Evolutionary conservation across 2,113 vertebrate genomes (phyloP).

Genomic region (Salvelinus fontinalis): DNA sequence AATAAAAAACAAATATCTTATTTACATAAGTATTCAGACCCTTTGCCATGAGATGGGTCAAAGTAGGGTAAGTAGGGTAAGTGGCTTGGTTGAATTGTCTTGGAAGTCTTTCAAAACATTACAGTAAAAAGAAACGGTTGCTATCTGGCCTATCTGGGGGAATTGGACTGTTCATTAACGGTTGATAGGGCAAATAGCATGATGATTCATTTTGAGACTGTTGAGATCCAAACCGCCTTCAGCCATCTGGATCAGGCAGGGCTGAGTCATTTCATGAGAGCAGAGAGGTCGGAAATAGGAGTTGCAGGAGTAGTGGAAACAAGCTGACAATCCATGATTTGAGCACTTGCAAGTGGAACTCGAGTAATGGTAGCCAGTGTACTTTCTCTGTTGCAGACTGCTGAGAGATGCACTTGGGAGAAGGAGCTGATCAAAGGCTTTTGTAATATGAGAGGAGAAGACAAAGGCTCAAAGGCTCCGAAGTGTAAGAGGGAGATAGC

Average conservation of each 20-base stretch:
- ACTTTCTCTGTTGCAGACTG: constrained; percentile 10
- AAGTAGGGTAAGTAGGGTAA: no score
- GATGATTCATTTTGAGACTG: not conserved
- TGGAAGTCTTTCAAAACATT: no score
- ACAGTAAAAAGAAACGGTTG: no score
- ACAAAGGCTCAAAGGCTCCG: not conserved
- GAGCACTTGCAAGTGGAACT: constrained; percentile 1
- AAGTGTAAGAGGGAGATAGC: not conserved
- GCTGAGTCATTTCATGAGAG: not conserved
- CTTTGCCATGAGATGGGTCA: no score
- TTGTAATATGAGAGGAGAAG: constrained; percentile 10
- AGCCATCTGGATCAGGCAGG: not conserved
- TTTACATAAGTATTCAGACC: no score
- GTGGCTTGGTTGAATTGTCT: no score
- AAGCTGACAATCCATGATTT: constrained; percentile 25
- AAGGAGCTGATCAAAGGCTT: constrained; percentile 1
- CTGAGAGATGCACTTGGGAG: constrained; percentile 22
- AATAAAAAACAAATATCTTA: no score
- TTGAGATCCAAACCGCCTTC: not conserved
- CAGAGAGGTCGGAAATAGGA: constrained; percentile 1
- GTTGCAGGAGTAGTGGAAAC: constrained; percentile 19
- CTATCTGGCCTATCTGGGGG: no score
- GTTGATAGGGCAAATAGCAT: not conserved
- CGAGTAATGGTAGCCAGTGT: not conserved
- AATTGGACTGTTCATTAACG: no score